These are phyloP conservation scores for Zeugodacus cucurbitae DNA, from an alignment of 1,140 invertebrate species.

Conservation along the genomic window DNA sequence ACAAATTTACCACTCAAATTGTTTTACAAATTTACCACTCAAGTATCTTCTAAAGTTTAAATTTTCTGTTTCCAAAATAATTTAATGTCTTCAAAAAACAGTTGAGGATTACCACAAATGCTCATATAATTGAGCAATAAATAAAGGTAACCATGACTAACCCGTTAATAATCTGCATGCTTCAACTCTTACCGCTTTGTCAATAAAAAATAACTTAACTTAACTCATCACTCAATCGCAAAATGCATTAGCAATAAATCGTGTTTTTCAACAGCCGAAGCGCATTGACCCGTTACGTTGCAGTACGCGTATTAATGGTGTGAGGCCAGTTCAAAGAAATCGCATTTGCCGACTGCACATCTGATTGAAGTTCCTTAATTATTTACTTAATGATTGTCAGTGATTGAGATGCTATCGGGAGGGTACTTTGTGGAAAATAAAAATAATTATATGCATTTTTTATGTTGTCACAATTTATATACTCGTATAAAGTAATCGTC, in stretches of 20 bases:
- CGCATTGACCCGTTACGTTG: background rate
- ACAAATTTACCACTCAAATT: no score
- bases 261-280: background rate
- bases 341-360: background rate
- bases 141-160: no score
- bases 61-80: no score
- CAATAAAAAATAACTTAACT: constrained; percentile 14
- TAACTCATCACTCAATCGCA: constrained; percentile 15
- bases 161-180: background rate
- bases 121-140: no score
- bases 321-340: background rate
- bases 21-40: no score
- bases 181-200: background rate
- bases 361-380: constrained; percentile 17
- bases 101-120: no score
- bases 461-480: background rate
- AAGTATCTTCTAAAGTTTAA: no score
- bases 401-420: background rate
- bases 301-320: background rate
- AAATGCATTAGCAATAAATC: background rate
- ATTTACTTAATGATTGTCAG: background rate
- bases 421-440: background rate
- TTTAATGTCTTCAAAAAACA: no score
- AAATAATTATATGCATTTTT: background rate
- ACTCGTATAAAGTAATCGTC: background rate